A percentile compares a stretch with the other conserved stretches of the same genome.
These are phyloP conservation scores for Labeo rohita DNA, from an alignment of 2,113 vertebrate genomes.

Conservation along the genomic window DNA sequence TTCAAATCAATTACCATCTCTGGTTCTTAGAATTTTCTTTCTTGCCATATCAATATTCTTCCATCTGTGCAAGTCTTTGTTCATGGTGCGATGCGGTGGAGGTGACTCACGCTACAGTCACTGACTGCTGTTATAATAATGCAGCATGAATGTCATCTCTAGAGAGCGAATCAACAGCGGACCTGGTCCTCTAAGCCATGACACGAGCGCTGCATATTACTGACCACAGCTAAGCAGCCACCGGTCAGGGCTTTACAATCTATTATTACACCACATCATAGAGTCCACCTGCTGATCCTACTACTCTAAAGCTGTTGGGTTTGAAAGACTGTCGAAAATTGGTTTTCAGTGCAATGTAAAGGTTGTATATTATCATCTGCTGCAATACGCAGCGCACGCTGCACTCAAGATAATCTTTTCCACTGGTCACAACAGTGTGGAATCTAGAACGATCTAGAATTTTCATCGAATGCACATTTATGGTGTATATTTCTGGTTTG, in stretches of 20 bases:
- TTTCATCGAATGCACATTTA: neutral
- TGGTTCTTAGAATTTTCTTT: neutral
- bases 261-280: conserved; percentile 36
- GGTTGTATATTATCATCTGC: neutral
- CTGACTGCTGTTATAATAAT: conserved; percentile 47
- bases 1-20: neutral
- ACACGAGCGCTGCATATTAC: conserved; percentile 34
- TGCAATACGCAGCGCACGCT: neutral
- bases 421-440: neutral
- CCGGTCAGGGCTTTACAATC: conserved; percentile 13
- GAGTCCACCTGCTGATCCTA: conserved; percentile 33
- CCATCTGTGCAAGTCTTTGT: neutral
- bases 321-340: conserved; percentile 16
- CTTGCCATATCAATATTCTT: neutral
- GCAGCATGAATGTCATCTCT: conserved; percentile 43
- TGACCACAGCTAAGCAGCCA: conserved; percentile 29
- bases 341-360: conserved; percentile 14
- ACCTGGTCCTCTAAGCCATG: conserved; percentile 14
- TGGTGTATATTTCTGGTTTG: neutral
- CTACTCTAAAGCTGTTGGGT: conserved; percentile 16
- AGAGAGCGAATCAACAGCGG: conserved; percentile 36
- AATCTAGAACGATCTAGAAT: neutral
- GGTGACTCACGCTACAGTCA: conserved; percentile 23
- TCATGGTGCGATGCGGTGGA: conserved; percentile 24
- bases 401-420: conserved; percentile 1